phyloP scores from a whole-genome alignment of 2,888 invertebrate species.

The Hydrotaea cyrtoneurina region DNA sequence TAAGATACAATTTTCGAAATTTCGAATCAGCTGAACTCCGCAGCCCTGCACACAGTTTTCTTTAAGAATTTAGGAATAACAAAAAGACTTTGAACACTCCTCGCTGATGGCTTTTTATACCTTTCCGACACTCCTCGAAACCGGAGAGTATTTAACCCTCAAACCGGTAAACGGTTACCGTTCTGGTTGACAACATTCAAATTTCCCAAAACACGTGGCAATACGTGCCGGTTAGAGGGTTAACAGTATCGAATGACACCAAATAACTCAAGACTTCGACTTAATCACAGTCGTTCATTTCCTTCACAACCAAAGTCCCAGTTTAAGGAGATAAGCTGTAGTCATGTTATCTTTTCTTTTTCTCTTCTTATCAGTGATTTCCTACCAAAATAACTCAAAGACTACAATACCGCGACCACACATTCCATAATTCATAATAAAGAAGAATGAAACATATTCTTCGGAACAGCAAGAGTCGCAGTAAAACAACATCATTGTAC shows the following conservation, averaged over 20 bases:
- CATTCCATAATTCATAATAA: background rate
- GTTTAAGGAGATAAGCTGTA: slow-evolving; percentile 46
- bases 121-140: background rate
- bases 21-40: too few relatives aligned
- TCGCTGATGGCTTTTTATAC: too few relatives aligned
- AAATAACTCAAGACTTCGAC: slow-evolving; percentile 9
- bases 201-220: too few relatives aligned
- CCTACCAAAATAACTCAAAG: background rate
- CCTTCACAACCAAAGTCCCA: slow-evolving; percentile 17
- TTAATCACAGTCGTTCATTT: background rate
- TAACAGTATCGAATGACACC: too few relatives aligned
- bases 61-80: too few relatives aligned
- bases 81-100: too few relatives aligned
- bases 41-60: too few relatives aligned
- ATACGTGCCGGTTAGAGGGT: too few relatives aligned
- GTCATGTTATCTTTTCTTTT: background rate
- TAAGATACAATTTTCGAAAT: too few relatives aligned
- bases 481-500: background rate
- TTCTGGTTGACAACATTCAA: too few relatives aligned
- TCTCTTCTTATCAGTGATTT: slow-evolving; percentile 19
- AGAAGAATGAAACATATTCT: background rate
- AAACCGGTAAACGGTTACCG: too few relatives aligned
- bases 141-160: background rate
- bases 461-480: background rate
- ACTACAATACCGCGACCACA: background rate